Conservation (phyloP, 1,140 invertebrate species). For the Meloidogyne exigua region DNA sequence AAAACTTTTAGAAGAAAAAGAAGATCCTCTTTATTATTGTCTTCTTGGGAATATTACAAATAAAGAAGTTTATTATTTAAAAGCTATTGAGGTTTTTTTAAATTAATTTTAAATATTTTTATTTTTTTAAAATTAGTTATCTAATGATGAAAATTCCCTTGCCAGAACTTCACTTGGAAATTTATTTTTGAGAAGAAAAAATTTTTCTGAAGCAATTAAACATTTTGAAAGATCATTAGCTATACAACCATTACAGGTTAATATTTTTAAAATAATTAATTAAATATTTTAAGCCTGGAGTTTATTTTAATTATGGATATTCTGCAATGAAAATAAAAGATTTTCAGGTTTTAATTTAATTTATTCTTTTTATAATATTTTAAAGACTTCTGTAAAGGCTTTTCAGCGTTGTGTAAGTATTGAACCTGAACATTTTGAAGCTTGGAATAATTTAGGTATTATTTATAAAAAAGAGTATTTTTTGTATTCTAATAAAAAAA, state of each 20-base stretch:
- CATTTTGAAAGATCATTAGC: slow-evolving; percentile 33
- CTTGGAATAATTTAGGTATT: slow-evolving; percentile 43
- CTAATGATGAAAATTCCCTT: neutral
- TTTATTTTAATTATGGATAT: slow-evolving; percentile 40
- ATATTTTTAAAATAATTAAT: neutral
- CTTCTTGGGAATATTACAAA: slow-evolving; percentile 36
- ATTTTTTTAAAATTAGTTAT: neutral
- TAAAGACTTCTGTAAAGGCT: slow-evolving; percentile 26
- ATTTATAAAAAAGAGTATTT: neutral
- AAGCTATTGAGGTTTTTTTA: slow-evolving; percentile 31
- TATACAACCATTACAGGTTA: slow-evolving; percentile 37
- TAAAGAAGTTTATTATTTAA: slow-evolving; percentile 30
- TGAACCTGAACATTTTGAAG: slow-evolving; percentile 43
- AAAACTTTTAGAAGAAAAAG: slow-evolving; percentile 22
- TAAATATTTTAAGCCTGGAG: slow-evolving; percentile 28
- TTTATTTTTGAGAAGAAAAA: neutral
- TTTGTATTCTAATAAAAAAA: no score
- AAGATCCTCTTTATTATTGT: slow-evolving; percentile 28
- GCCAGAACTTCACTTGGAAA: neutral
- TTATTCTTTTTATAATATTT: neutral
- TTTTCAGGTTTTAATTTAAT: slow-evolving; percentile 2
- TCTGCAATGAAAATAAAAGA: slow-evolving; percentile 29
- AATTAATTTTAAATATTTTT: neutral
- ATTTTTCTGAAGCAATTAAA: slow-evolving; percentile 2
- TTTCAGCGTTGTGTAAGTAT: slow-evolving; percentile 41